Conservation (phyloP, 2,888 invertebrate species). For the Pediacus dermestoides region DNA sequence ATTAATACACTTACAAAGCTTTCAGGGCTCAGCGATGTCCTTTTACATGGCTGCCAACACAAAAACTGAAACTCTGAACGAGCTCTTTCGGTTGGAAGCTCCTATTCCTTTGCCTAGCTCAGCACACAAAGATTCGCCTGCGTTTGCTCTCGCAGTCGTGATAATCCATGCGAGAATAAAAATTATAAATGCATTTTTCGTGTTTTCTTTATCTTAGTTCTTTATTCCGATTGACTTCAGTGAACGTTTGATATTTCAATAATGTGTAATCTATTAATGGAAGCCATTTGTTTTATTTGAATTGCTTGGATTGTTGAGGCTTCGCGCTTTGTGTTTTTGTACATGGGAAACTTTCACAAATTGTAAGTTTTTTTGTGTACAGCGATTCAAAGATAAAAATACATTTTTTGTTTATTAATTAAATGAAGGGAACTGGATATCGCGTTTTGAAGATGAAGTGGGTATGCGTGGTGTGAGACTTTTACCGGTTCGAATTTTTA, state of each 20-base stretch:
- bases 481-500: conserved; percentile 4
- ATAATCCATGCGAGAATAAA: conserved; percentile 35
- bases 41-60: conserved; percentile 38
- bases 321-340: too few relatives aligned
- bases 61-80: conserved; percentile 36
- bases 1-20: conserved; percentile 44
- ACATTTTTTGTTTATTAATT: background rate
- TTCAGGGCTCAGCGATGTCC: conserved; percentile 39
- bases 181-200: conserved; percentile 41
- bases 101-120: conserved; percentile 26
- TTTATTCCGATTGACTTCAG: conserved; percentile 22
- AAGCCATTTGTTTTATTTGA: conserved; percentile 19
- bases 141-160: conserved; percentile 28
- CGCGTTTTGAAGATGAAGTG: too few relatives aligned
- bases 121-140: conserved; percentile 28
- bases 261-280: conserved; percentile 28
- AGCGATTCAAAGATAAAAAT: background rate
- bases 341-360: too few relatives aligned
- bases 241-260: conserved; percentile 28
- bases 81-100: conserved; percentile 33
- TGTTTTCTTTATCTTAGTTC: conserved; percentile 15
- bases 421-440: too few relatives aligned
- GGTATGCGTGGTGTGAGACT: too few relatives aligned
- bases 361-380: conserved; percentile 4
- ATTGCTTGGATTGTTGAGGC: too few relatives aligned